A percentile compares a stretch with the other conserved stretches of the same genome.
These are phyloP conservation scores for Chamaea fasciata DNA, from an alignment of 2,113 vertebrate genomes.

Conservation along the genomic window DNA sequence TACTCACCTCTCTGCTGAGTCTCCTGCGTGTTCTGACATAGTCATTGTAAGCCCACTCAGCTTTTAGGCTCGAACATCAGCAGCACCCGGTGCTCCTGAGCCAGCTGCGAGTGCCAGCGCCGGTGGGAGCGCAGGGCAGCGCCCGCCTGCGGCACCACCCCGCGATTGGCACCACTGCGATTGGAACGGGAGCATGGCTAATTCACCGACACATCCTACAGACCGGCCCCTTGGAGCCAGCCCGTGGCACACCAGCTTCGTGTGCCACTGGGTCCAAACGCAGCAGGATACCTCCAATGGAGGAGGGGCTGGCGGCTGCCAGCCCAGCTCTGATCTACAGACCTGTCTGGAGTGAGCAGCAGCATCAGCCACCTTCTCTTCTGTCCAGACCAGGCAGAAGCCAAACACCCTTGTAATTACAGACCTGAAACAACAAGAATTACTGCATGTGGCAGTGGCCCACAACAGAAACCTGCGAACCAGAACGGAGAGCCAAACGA, in stretches of 20 bases:
- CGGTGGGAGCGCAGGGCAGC: background rate
- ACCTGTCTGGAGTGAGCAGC: background rate
- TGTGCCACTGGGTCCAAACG: fast-evolving
- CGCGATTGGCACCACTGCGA: background rate
- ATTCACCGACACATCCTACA: background rate
- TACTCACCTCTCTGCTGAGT: background rate
- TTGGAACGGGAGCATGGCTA: background rate
- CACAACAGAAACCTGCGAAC: background rate
- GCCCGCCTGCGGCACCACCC: background rate
- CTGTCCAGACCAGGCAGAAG: background rate
- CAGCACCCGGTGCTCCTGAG: background rate
- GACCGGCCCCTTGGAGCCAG: fast-evolving
- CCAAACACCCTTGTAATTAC: background rate
- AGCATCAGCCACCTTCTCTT: background rate
- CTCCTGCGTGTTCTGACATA: conserved; percentile 9
- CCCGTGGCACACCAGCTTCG: fast-evolving
- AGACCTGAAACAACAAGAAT: background rate
- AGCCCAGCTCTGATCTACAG: background rate
- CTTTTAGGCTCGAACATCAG: background rate
- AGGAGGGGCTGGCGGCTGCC: background rate
- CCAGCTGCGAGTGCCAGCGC: background rate
- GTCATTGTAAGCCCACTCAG: background rate
- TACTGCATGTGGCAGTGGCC: background rate
- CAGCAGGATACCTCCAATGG: fast-evolving
- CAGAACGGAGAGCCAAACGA: background rate